Base-by-base conservation (phyloP, 2,113 vertebrate genomes). In the Peromyscus californicus region DNA sequence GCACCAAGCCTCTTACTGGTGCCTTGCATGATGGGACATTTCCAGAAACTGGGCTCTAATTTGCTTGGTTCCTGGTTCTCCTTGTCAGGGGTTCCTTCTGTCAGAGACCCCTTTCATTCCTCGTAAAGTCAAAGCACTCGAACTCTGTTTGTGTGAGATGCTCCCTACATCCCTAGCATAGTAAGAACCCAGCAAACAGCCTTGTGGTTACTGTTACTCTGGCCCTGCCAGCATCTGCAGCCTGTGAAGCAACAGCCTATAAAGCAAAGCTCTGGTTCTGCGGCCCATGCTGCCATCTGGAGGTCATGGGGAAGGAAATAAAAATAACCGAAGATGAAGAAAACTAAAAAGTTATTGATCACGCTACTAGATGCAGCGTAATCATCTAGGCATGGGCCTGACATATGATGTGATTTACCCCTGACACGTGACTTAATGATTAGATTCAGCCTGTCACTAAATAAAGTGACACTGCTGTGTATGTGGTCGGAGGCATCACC, bases 211-310 rank as follows among this genome's bases (percentile, higher is more conserved):
- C 0, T 36, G 13, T 82, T 39, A 8, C 36, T 59, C 72, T 36
- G 39, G 15, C 17, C 42, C 26, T 39, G n/a, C 22, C 45, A 7
- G 8, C 42, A 8, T 24, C 0, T 13, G 4, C 31, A 0, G 24
- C 45, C 93, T 15, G 13, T 0, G 19, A 78, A 36, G 89, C 1
- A 45, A 61, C 54, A 8, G 65, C n/a, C n/a, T 83, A 1, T n/a
- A 67, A 51, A 22, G 26, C 13, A 31, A 33, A 22, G 31, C 29
- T 48, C 13, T 29, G 33, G 33, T 42, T 92, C 83, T 5, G 22
- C 0, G 3, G 89, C 78, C 83, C n/a, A 36, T 78, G 96, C 97
- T 93, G 97, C 96, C 98, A 59, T 78, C 98, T 97, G 95, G 93
- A n/a, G 94, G 96, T 51, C 89, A 45, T 54, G 61, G 24, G 7